Evolutionary conservation across 2,113 vertebrate genomes (phyloP).

Genomic region (Arvicanthis niloticus): DNA sequence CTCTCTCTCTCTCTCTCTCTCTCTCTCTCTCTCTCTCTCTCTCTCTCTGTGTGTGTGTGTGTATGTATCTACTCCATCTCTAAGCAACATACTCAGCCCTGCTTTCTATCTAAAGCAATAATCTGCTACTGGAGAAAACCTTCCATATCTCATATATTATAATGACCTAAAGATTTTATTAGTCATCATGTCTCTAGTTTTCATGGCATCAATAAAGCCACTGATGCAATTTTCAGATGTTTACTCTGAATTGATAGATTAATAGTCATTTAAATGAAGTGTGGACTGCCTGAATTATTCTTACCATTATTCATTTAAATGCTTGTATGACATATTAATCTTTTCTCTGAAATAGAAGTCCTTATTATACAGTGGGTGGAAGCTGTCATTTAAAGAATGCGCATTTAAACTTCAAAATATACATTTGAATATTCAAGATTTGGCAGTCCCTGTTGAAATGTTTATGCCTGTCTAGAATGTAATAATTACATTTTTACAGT

Average conservation of each 20-base stretch:
- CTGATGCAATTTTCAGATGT: slow-evolving; percentile 37
- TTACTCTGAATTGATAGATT: slow-evolving; percentile 65
- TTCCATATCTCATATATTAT: not conserved
- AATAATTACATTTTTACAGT: slow-evolving; percentile 38
- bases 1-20: too few relatives aligned
- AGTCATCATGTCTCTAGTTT: not conserved
- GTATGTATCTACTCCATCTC: not conserved
- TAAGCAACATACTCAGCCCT: not conserved
- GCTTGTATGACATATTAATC: not conserved
- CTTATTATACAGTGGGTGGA: not conserved
- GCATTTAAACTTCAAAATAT: slow-evolving; percentile 38
- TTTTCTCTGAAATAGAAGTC: slow-evolving; percentile 56
- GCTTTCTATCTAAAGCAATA: not conserved
- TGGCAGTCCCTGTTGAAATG: not conserved
- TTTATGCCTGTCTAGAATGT: slow-evolving; percentile 26
- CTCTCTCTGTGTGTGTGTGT: not conserved
- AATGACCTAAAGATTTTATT: slow-evolving; percentile 31
- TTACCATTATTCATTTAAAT: slow-evolving; percentile 60
- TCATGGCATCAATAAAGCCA: slow-evolving; percentile 33
- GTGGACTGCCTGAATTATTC: not conserved
- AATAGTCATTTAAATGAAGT: slow-evolving; percentile 55
- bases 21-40: too few relatives aligned
- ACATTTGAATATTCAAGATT: not conserved
- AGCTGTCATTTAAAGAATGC: slow-evolving; percentile 27
- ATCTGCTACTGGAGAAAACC: not conserved